Evolutionary conservation across 2,888 invertebrate species (phyloP), one percentile per base, ranked within the genome.

Genomic region (Cheilosia grossa): DNA sequence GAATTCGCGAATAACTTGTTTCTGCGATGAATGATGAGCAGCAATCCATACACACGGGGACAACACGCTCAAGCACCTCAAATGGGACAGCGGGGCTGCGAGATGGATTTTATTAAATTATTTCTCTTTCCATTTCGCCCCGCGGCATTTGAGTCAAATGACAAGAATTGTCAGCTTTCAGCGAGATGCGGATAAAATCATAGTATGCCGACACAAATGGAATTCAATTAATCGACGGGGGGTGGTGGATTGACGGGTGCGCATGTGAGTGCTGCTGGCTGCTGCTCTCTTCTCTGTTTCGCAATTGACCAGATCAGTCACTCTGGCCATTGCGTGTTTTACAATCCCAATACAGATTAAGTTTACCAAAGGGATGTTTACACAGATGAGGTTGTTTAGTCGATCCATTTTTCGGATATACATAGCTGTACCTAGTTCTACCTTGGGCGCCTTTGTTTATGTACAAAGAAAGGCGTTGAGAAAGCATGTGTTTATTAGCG

Each of bases 1-100:
- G 66, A 64, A 82, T 56, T 78, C 63, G 77, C 72, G 51, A 64
- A 61, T 56, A 74, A 47, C 72, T 73, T 17, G 66, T 67, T 67
- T 73, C 13, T 69, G 5, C 30, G 58, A n/a, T 53, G 66, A 67
- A 42, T 67, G n/a, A 42, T 37, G 44, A 66, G 64, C 30, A 72
- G 33, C 72, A 51, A 49, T 49, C 33, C 54, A 33, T 10, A 61
- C 17, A 70, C 59, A 59, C 40, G 58, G 54, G 27, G 30, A 42
- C 42, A 54, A 67, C 15, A 15, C 40, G 13, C 66, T n/a, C 58
- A 40, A 2, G 30, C 17, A 66, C 37, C 37, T 2, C 37, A 13
- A 37, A 37, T 37, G 37, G 37, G 37, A 37, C 37, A 37, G 37
- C 1, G 33, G 33, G 33, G 33, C 10, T 10, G 49, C 58, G 56